Conservation (phyloP, 2,113 vertebrate species). For the Herpailurus yagouaroundi region DNA sequence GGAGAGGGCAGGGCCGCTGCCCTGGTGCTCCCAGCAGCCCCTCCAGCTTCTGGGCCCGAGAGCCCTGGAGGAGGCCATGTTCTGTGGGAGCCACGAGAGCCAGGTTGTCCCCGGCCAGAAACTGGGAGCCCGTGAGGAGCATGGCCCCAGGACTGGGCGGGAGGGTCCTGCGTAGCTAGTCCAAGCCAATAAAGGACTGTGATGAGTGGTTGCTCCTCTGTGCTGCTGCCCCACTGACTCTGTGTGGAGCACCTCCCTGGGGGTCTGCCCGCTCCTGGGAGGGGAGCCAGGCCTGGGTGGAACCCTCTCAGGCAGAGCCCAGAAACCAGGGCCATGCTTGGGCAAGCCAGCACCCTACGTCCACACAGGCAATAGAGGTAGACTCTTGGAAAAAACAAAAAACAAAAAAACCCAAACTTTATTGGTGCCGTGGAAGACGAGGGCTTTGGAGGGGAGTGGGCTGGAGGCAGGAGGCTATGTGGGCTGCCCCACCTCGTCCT, state of each 20-base stretch:
- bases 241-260: rapidly evolving
- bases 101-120: not conserved
- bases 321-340: not conserved
- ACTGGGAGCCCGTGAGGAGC: too few species aligned
- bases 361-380: not conserved
- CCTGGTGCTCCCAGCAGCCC: not conserved
- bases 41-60: not conserved
- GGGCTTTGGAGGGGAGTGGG: not conserved
- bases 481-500: constrained; percentile 88
- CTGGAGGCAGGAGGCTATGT: constrained; percentile 71
- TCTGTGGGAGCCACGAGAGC: not conserved
- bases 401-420: constrained; percentile 73
- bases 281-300: not conserved
- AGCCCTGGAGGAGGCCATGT: not conserved
- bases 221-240: not conserved
- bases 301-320: not conserved
- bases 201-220: constrained; percentile 19
- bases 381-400: constrained; percentile 61
- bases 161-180: not conserved
- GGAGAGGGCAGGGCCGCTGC: not conserved
- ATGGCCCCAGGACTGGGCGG: not conserved
- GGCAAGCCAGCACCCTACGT: not conserved
- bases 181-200: constrained; percentile 69
- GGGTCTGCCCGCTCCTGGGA: not conserved
- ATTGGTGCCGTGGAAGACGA: constrained; percentile 80